Base-by-base conservation (phyloP, 1,140 invertebrate species). In the Pygmarrhopalites habei region DNA sequence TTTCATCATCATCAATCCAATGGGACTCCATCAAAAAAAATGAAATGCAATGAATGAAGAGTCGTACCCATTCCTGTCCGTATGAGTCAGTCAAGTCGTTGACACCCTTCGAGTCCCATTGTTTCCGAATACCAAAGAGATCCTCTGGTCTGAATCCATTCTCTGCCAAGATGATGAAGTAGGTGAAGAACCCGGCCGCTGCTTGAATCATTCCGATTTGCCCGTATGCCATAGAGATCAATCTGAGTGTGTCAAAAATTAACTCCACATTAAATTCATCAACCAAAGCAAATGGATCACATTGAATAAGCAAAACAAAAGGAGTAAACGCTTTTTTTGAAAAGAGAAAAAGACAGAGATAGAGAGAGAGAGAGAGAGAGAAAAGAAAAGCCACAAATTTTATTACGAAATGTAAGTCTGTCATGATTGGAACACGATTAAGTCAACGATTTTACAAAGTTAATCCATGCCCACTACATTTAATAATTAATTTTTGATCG, bases 151-250 rank as follows among this genome's bases (percentile, higher is more conserved):
- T 81, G 81, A 97, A 98, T 66, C 95, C 95, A 79, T 97, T 96
- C 76, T 98, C 93, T 82, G 92, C 92, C 92, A 98, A 94, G 73
- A 98, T 97, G 52, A 97, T 92, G 77, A 98, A 96, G 82, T 98
- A 98, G 7, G 94, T 91, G 80, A 98, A 99, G 87, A 99, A 99
- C 30, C 95, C 96, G 69, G 94, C 95, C 29, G 92, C 91, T 57
- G 95, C 95, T 83, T 99, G 95, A 76, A 99, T 98, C 92, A 98
- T 97, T 74, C 95, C 95, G 76, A 98, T 96, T 78, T 98, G 95
- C 74, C 94, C 93, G 77, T 98, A 98, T 44, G 95, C 92, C 87
- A 97, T 92, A 30, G 90, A 93, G 78, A 95, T 94, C 77, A 95
- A 85, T 82, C 90, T 92, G 39, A 21, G 3, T 3, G 25, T 35